Evolutionary conservation across 2,113 vertebrate species (phyloP), one percentile per base, ranked within the genome.

Genomic region (Lampris incognitus): DNA sequence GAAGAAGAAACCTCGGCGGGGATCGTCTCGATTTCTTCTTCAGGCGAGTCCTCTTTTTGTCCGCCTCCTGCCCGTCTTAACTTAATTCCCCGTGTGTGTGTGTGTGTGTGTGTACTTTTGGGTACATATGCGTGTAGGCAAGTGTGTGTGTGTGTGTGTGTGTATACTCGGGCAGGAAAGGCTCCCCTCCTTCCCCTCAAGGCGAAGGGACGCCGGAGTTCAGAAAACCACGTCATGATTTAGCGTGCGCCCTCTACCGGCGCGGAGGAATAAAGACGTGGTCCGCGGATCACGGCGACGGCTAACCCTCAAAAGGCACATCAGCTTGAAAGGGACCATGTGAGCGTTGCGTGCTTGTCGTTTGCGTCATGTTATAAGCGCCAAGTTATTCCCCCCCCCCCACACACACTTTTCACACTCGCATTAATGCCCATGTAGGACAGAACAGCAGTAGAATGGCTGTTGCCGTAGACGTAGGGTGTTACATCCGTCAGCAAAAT

Each of bases 81-180:
- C 68, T 72, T 78, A 74, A 50, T 76, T 56, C 60, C 78, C 74
- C 49, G 87, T 37, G 2, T 59, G 36, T 36, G 9, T 44, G 2
- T 59, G 36, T 36, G 9, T 44, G 24, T 24, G 24, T 24, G 24
- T 24, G 24, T 24, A 24, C 24, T 24, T 24, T 24, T 24, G 24
- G 0, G 24, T 24, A 24, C 24, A 24, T 24, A 24, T 24, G 24
- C 24, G 24, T 24, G 24, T 24, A 24, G 24, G 24, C 24, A 24
- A 24, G 24, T 24, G 24, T 24, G 24, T 24, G 24, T 24, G 24
- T 24, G 24, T 24, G 24, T 24, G 24, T 24, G 87, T 85, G 87
- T 90, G 87, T 85, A 91, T 84, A 74, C 72, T 83, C 66, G 54
- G 69, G 75, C 78, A 85, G 74, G 78, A 87, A 89, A 82, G 54